Conservation (phyloP, 2,888 invertebrate species). For the Drosophila formosana region DNA sequence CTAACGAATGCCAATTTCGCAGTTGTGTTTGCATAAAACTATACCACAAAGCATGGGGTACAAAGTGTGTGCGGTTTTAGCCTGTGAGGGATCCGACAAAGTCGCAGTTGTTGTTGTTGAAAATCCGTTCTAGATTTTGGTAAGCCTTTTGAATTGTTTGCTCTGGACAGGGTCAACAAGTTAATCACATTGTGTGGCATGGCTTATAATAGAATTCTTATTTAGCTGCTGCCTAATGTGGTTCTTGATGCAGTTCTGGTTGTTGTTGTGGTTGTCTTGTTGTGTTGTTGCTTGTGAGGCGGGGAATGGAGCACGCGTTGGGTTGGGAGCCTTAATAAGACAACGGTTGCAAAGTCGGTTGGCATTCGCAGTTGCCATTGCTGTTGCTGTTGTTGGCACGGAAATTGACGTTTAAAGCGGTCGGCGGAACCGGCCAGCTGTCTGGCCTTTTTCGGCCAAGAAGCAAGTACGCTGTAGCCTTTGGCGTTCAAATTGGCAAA, state of each 20-base stretch:
- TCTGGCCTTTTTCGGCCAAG: conserved; percentile 75
- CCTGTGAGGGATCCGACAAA: conserved; percentile 8
- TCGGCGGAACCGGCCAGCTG: conserved; percentile 58
- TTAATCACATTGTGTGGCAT: conserved; percentile 79
- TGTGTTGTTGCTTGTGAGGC: conserved; percentile 9
- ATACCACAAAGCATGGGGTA: conserved; percentile 50
- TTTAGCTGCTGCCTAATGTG: conserved; percentile 45
- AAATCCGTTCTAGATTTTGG: conserved; percentile 71
- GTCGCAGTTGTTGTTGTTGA: conserved; percentile 11
- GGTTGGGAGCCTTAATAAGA: conserved; percentile 74
- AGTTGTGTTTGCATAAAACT: conserved; percentile 70
- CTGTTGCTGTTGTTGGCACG: conserved; percentile 47
- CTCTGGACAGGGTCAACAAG: conserved; percentile 73
- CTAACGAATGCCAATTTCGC: conserved; percentile 75
- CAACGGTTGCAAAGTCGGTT: conserved; percentile 41
- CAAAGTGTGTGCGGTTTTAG: conserved; percentile 68
- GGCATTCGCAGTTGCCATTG: conserved; percentile 25
- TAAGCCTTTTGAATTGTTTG: conserved; percentile 48
- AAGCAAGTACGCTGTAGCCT: conserved; percentile 73
- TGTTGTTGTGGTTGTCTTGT: not conserved
- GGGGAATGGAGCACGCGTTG: conserved; percentile 68
- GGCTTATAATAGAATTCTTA: conserved; percentile 79
- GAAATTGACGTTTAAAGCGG: conserved; percentile 79
- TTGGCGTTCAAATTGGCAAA: conserved; percentile 80
- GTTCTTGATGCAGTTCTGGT: conserved; percentile 3